These are phyloP conservation scores for Lateolabrax maculatus DNA, from an alignment of 2,797 vertebrate genomes.

Conservation along the genomic window DNA sequence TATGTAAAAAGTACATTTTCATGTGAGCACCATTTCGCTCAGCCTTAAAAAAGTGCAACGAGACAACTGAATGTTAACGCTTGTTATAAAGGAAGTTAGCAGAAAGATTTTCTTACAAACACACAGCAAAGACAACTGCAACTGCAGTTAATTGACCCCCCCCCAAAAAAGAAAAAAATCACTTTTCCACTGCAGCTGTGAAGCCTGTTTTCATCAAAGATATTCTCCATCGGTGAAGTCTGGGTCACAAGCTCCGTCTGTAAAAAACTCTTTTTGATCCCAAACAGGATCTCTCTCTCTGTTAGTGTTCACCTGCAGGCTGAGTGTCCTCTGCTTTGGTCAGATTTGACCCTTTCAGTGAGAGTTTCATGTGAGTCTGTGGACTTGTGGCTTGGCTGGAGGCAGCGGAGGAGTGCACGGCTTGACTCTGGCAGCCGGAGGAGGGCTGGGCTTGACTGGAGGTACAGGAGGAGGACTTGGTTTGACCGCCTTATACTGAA, in stretches of 20 bases:
- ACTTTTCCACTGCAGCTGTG: conserved; percentile 38
- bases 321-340: background rate
- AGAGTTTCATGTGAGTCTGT: conserved; percentile 48
- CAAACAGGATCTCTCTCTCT: background rate
- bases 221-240: conserved; percentile 23
- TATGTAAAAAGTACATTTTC: conserved; percentile 28
- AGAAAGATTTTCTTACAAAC: background rate
- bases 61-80: background rate
- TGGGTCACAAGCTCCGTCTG: too few relatives aligned
- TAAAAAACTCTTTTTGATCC: background rate
- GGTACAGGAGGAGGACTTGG: conserved; percentile 56
- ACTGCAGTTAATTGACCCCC: conserved; percentile 27
- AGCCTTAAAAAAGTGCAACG: conserved; percentile 32
- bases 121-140: background rate
- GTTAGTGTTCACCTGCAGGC: background rate
- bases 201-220: conserved; percentile 23
- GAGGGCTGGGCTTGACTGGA: conserved; percentile 66
- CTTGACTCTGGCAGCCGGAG: conserved; percentile 40
- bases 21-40: conserved; percentile 15
- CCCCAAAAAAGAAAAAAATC: too few relatives aligned
- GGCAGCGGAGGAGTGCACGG: conserved; percentile 33
- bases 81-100: conserved; percentile 24
- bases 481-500: conserved; percentile 49
- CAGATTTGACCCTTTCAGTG: background rate
- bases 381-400: conserved; percentile 50